Base-by-base conservation (phyloP, 2,888 invertebrate genomes). In the Halictus ligatus region DNA sequence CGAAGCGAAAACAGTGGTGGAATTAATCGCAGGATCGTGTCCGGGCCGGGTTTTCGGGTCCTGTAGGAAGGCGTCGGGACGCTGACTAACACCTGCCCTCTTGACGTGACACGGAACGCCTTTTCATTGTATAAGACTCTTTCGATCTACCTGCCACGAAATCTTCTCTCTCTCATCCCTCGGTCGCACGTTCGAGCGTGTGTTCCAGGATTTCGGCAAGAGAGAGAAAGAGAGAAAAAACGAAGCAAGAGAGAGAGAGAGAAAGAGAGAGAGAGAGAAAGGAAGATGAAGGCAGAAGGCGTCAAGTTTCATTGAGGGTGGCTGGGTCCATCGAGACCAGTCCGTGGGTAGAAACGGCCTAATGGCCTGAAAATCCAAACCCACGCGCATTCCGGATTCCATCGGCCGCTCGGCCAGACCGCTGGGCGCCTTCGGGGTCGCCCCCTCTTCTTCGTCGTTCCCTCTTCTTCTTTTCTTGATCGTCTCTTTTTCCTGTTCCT, bases 391-490 rank as follows among this genome's bases (percentile, higher is more conserved):
- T 91, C 91, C 90, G 79, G 73, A 54, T 73, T 60, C 77, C 80
- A 73, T 75, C 46, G 64, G 1, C 35, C 60, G 75, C 18, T 69
- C 29, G 71, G n/a, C 83, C 86, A 92, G 91, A 92, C 92, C 79
- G 90, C 87, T 88, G 85, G 92, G 89, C 92, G 92, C 91, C 92
- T 87, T 86, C 58, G 18, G 58, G 78, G 73, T 76, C 69, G 43
- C 29, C 73, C 67, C 77, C 78, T 69, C 75, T 69, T 40, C 69
- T 1, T 69, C 40, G 67, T 43, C 69, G 40, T 69, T 21, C 21
- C 12, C 40, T 43, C 69, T 18, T 69, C 75, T 76, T 54, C 75
- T 76, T 54, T 74, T 69, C 72, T 35, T 5, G 4, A 18, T n/a
- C 12, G 29, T 69, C 21, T 10, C 29, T 35, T 29, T 13, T 40